Evolutionary conservation across 2,888 invertebrate species (phyloP).

Genomic region (Hemistola chrysoprasaria): DNA sequence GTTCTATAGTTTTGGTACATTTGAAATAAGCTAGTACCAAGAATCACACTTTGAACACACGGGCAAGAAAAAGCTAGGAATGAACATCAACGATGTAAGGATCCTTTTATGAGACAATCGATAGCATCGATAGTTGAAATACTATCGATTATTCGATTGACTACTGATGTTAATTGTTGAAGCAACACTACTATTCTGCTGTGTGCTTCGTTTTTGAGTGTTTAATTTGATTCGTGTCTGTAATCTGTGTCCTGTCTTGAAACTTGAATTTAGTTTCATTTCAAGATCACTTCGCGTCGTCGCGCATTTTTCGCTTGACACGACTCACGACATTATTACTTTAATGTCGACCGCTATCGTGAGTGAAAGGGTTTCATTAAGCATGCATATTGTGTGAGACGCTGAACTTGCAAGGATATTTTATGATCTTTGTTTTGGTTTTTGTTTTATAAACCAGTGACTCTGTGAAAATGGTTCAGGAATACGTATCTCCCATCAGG

Average conservation of each 20-base stretch:
- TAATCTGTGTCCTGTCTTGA: constrained; percentile 33
- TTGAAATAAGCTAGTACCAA: too few species aligned
- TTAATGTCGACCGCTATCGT: constrained; percentile 53
- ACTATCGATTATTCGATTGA: too few species aligned
- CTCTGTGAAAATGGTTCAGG: constrained; percentile 92
- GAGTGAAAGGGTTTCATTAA: constrained; percentile 59
- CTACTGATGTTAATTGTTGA: too few species aligned
- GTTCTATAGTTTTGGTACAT: too few species aligned
- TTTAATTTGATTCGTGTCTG: constrained; percentile 33
- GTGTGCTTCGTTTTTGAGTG: too few species aligned
- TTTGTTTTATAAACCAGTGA: constrained; percentile 45
- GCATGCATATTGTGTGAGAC: constrained; percentile 64
- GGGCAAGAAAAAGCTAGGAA: too few species aligned
- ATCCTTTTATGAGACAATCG: too few species aligned
- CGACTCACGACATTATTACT: constrained; percentile 53
- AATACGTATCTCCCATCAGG: constrained; percentile 96
- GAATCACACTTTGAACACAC: too few species aligned
- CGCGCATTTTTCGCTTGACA: constrained; percentile 48
- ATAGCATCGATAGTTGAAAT: too few species aligned
- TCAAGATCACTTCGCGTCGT: constrained; percentile 49
- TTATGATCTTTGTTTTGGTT: constrained; percentile 50
- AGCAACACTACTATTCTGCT: too few species aligned
- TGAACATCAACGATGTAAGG: too few species aligned
- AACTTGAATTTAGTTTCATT: too few species aligned
- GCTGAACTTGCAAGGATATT: constrained; percentile 43